Evolutionary conservation across 1,140 invertebrate species (phyloP).

Genomic region (Geopemphigus sp.): DNA sequence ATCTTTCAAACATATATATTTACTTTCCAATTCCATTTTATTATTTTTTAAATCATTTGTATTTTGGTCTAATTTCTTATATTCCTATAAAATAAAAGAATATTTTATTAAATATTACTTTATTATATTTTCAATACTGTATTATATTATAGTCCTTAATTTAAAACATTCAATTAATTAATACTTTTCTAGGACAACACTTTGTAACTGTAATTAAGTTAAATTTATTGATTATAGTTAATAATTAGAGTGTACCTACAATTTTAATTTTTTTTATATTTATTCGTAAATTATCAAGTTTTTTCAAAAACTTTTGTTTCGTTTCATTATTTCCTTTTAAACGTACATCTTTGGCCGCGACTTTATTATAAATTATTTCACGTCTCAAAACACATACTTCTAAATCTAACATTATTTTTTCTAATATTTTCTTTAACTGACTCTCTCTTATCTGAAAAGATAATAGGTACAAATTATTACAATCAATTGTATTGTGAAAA

Average conservation of each 20-base stretch:
- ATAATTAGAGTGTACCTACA: neutral
- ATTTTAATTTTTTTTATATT: conserved; percentile 40
- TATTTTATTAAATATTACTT: neutral
- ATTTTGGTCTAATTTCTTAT: conserved; percentile 15
- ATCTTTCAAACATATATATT: neutral
- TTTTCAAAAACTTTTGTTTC: conserved; percentile 42
- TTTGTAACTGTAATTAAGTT: neutral
- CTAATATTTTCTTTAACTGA: conserved; percentile 70
- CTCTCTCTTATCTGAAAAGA: conserved; percentile 61
- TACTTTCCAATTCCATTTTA: conserved; percentile 23
- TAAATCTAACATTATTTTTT: conserved; percentile 73
- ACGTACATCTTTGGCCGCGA: conserved; percentile 61
- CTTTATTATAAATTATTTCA: conserved; percentile 64
- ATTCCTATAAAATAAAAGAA: neutral
- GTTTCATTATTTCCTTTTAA: conserved; percentile 39
- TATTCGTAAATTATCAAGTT: conserved; percentile 20
- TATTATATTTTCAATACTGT: conserved; percentile 1
- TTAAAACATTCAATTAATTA: too few species aligned
- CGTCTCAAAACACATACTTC: conserved; percentile 71
- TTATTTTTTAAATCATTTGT: neutral
- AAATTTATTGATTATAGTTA: neutral
- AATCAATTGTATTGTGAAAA: neutral
- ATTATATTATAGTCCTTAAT: neutral
- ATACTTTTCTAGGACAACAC: too few species aligned
- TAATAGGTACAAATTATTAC: neutral